Base-by-base conservation (phyloP, 2,113 vertebrate genomes). In the Anoura caudifer region DNA sequence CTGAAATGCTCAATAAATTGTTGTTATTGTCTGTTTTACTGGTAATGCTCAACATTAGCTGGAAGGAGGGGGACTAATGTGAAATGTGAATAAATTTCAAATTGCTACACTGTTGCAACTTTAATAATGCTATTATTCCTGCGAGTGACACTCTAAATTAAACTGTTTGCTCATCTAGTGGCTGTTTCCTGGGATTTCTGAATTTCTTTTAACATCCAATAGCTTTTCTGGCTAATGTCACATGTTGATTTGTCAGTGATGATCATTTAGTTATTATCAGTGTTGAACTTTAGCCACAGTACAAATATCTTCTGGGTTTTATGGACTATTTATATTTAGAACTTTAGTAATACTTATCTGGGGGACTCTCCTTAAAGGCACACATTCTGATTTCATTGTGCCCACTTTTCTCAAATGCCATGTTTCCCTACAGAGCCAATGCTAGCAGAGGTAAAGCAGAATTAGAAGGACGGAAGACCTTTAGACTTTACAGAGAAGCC, bases 331-430 rank as follows among this genome's bases (percentile, higher is more conserved):
- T 73, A 20, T 91, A 11, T 87, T 75, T 76, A 80, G 61, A 76
- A 77, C 20, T 91, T 80, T 36, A 95, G 33, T 20, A 56, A 41
- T 59, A 26, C 14, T 92, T 84, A 84, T 87, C 52, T 80, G 54
- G 50, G n/a, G 52, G 63, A 67, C 45, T 91, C 83, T 83, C 84
- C 82, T 77, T 87, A 92, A 86, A 81, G 17, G n/a, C 31, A 72
- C 54, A 65, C 76, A 72, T 86, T 90, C 63, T 88, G 86, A 80
- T 83, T 94, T 95, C 82, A 93, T 92, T 97, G 70, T 70, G 67
- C 67, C 87, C 90, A 95, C 95, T 95, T 98, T 96, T 86, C 95
- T 94, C 73, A 82, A 94, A 77, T 13, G 77, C 10, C 59, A n/a
- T 90, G 67, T 89, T 95, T 76, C 84, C 52, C 69, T 83, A 24